Conservation (phyloP, 2,113 vertebrate species). For the Oncorhynchus mykiss region DNA sequence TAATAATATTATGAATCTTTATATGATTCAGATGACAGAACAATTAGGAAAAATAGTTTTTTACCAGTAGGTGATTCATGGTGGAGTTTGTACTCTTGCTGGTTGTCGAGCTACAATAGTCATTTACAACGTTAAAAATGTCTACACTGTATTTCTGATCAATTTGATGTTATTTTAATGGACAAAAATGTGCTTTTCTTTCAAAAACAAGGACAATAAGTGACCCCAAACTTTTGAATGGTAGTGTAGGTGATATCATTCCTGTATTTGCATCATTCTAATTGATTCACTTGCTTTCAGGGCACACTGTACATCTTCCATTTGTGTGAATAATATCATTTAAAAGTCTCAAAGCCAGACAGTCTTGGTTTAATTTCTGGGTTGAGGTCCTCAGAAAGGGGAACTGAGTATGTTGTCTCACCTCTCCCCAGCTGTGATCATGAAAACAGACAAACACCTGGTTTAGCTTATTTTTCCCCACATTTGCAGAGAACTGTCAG, state of each 20-base stretch:
- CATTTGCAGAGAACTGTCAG: background rate
- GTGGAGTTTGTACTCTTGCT: slow-evolving; percentile 20
- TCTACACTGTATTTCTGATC: too few relatives aligned
- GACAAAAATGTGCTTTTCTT: too few relatives aligned
- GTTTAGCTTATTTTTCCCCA: background rate
- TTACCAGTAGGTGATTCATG: slow-evolving; percentile 73
- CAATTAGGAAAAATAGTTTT: slow-evolving; percentile 13
- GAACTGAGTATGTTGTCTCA: background rate
- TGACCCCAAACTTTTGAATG: too few relatives aligned
- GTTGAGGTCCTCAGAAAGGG: background rate
- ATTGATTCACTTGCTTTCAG: too few relatives aligned
- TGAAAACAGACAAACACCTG: background rate
- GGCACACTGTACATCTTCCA: too few relatives aligned
- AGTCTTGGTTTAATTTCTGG: background rate
- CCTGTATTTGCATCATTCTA: too few relatives aligned
- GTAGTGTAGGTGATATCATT: too few relatives aligned
- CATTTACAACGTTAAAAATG: too few relatives aligned
- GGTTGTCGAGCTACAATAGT: slow-evolving; percentile 17
- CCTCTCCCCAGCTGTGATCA: background rate
- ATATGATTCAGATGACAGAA: background rate
- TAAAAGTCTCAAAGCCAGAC: background rate
- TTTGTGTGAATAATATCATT: too few relatives aligned
- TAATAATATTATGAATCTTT: background rate
- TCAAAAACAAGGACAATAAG: too few relatives aligned
- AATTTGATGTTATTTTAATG: too few relatives aligned